Conservation (phyloP, 2,888 invertebrate species). For the Hedychridium roseum region DNA sequence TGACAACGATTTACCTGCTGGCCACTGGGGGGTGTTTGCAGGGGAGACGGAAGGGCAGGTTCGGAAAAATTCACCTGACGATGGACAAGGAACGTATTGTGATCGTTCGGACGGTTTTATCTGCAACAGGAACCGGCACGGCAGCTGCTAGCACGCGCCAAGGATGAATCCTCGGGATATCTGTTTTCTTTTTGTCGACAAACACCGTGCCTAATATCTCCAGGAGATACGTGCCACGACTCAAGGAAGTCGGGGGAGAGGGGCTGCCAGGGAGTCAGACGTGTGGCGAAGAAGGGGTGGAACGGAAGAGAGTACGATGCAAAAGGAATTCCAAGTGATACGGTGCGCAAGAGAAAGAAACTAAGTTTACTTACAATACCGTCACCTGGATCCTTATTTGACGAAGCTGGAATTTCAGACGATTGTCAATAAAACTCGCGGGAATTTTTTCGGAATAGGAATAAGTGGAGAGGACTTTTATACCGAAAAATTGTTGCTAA, state of each 20-base stretch:
- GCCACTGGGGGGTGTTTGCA: constrained; percentile 31
- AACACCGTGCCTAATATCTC: constrained; percentile 43
- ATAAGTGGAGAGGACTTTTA: neutral
- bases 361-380: constrained; percentile 16
- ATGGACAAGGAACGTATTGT: constrained; percentile 55
- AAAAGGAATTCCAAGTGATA: too few relatives aligned
- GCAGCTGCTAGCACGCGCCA: constrained; percentile 59
- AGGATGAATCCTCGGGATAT: constrained; percentile 49
- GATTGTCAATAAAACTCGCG: too few relatives aligned
- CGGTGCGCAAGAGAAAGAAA: neutral
- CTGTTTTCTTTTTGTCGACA: constrained; percentile 45
- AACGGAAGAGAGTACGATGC: constrained; percentile 1
- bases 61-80: constrained; percentile 58
- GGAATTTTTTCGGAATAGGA: too few relatives aligned
- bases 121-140: constrained; percentile 43
- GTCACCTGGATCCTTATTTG: constrained; percentile 40
- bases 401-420: too few relatives aligned
- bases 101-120: constrained; percentile 40
- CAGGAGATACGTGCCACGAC: constrained; percentile 33
- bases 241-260: constrained; percentile 20
- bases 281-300: constrained; percentile 12
- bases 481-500: constrained; percentile 3
- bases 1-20: constrained; percentile 52
- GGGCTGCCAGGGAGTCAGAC: constrained; percentile 21
- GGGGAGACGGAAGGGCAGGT: constrained; percentile 34